Percentiles rank a stretch among this genome's conserved stretches.
phyloP scores from a whole-genome alignment of 1,140 invertebrate species.

The Tetragnatha versicolor region DNA sequence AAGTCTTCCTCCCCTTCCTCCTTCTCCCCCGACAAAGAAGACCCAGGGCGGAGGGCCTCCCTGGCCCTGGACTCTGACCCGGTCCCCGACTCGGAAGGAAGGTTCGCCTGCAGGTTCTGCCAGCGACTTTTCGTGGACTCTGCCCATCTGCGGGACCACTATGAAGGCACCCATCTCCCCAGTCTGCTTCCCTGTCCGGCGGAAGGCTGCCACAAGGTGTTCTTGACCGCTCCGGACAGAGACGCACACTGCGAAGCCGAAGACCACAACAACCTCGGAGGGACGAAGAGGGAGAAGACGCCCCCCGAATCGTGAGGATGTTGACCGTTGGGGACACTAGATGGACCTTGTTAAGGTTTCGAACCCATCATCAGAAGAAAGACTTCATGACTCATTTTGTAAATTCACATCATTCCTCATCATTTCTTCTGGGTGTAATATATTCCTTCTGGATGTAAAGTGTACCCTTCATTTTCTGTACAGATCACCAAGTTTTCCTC shows the following conservation, averaged over 20 bases:
- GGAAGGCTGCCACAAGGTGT: conserved; percentile 81
- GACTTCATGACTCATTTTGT: too few species aligned
- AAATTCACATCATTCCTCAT: too few species aligned
- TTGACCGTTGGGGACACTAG: too few species aligned
- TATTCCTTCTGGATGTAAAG: too few species aligned
- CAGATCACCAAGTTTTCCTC: too few species aligned
- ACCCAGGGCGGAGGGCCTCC: conserved; percentile 4
- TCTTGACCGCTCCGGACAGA: conserved; percentile 61
- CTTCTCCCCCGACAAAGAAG: conserved; percentile 43
- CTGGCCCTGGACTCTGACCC: conserved; percentile 28
- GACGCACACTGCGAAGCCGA: conserved; percentile 34
- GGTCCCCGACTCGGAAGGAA: conserved; percentile 67
- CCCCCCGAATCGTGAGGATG: conserved; percentile 12
- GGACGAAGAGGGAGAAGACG: conserved; percentile 22
- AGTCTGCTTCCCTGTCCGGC: conserved; percentile 63
- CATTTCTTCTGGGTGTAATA: too few species aligned
- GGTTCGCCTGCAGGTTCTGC: conserved; percentile 73
- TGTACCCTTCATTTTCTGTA: too few species aligned
- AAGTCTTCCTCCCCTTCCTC: conserved; percentile 43
- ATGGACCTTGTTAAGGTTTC: too few species aligned
- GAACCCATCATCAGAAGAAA: too few species aligned
- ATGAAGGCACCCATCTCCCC: conserved; percentile 70
- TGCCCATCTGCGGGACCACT: conserved; percentile 72
- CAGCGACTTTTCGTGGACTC: conserved; percentile 68
- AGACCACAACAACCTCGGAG: conserved; percentile 44